phyloP scores from a whole-genome alignment of 2,888 invertebrate genomes.

The Nomada ruficornis region DNA sequence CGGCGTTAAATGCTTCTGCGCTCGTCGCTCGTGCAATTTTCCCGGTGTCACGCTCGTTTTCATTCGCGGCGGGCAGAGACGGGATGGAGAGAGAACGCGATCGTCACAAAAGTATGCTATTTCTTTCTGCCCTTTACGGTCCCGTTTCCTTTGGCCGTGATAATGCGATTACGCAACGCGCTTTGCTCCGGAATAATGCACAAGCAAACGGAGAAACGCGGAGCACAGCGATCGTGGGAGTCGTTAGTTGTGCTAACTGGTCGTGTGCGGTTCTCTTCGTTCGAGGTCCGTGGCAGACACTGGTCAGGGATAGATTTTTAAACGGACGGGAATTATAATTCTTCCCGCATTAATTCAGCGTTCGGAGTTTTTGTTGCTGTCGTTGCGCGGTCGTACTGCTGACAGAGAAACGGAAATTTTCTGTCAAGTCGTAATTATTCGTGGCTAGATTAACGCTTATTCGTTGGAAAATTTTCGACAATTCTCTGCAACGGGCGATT shows the following conservation, averaged over 20 bases:
- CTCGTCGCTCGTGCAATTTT: slow-evolving; percentile 30
- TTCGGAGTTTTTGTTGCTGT: too few relatives aligned
- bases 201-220: slow-evolving; percentile 13
- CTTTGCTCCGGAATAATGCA: slow-evolving; percentile 21
- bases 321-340: background rate
- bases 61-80: background rate
- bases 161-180: slow-evolving; percentile 35
- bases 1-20: slow-evolving; percentile 47
- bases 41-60: slow-evolving; percentile 22
- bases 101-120: background rate
- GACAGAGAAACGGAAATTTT: too few relatives aligned
- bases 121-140: slow-evolving; percentile 20
- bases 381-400: too few relatives aligned
- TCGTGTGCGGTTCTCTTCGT: slow-evolving; percentile 19
- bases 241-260: slow-evolving; percentile 8
- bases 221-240: slow-evolving; percentile 40
- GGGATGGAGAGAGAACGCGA: background rate
- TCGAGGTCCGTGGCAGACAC: slow-evolving; percentile 1
- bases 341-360: too few relatives aligned
- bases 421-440: too few relatives aligned
- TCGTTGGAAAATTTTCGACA: too few relatives aligned
- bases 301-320: background rate
- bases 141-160: slow-evolving; percentile 26
- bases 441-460: too few relatives aligned
- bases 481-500: too few relatives aligned